These are phyloP conservation scores for Zophobas atratus DNA, from an alignment of 1,140 invertebrate species.

Conservation along the genomic window DNA sequence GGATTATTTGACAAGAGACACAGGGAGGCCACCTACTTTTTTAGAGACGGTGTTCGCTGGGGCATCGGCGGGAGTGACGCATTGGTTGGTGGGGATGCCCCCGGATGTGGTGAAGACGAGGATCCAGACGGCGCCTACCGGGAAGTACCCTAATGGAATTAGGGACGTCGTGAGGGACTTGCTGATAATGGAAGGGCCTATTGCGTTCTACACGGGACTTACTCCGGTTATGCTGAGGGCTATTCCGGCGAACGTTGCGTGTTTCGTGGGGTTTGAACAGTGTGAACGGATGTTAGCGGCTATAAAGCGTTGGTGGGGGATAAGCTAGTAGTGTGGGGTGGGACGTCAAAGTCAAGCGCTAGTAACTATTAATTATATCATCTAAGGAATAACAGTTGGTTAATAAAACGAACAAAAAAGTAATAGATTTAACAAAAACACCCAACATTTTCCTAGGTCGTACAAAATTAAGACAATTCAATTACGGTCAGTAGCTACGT, in stretches of 20 bases:
- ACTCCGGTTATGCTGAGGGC: conserved; percentile 89
- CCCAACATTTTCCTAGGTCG: no score
- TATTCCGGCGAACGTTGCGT: conserved; percentile 93
- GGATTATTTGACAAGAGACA: conserved; percentile 75
- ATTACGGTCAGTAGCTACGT: no score
- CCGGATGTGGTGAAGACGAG: conserved; percentile 97
- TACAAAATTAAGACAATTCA: no score
- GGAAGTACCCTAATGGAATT: conserved; percentile 87
- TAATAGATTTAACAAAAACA: no score
- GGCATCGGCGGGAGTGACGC: conserved; percentile 94
- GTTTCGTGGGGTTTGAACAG: conserved; percentile 88
- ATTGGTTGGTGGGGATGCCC: conserved; percentile 97
- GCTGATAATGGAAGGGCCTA: conserved; percentile 84
- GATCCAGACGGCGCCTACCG: conserved; percentile 91
- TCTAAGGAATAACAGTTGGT: no score
- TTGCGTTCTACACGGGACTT: conserved; percentile 84
- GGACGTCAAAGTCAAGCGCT: no score
- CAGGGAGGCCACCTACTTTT: conserved; percentile 56
- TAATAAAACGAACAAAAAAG: no score
- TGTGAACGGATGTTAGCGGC: conserved; percentile 25
- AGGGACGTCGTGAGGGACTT: conserved; percentile 84
- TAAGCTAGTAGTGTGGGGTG: no score
- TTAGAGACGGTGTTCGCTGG: conserved; percentile 87
- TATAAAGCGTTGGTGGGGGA: no score
- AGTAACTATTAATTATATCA: no score